These are phyloP conservation scores for Atta colombica DNA, from an alignment of 1,140 invertebrate genomes.

Conservation along the genomic window DNA sequence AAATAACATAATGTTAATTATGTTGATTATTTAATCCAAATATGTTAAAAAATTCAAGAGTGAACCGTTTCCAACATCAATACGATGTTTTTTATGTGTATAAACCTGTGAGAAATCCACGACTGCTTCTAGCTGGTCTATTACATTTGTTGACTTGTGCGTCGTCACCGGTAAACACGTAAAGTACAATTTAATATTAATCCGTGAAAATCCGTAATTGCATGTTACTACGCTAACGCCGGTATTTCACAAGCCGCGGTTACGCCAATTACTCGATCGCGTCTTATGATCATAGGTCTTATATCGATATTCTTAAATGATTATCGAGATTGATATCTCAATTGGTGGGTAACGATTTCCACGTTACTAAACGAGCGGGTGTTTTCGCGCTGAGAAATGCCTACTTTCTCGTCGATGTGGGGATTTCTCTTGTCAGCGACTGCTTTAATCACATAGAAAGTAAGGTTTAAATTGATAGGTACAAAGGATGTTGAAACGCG, in stretches of 20 bases:
- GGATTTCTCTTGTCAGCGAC: slow-evolving; percentile 71
- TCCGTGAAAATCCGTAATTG: slow-evolving; percentile 76
- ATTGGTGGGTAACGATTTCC: slow-evolving; percentile 72
- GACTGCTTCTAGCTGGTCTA: slow-evolving; percentile 4
- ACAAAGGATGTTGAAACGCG: slow-evolving; percentile 64
- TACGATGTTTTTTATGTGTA: too few species aligned
- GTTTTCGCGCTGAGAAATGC: slow-evolving; percentile 64
- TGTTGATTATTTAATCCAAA: too few species aligned
- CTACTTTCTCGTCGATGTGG: slow-evolving; percentile 37
- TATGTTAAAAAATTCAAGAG: too few species aligned
- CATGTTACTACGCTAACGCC: slow-evolving; percentile 61
- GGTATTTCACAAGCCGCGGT: slow-evolving; percentile 54
- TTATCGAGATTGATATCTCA: slow-evolving; percentile 77
- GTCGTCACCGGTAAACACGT: slow-evolving; percentile 26
- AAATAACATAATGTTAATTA: too few species aligned
- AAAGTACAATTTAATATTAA: slow-evolving; percentile 69
- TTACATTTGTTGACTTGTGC: slow-evolving; percentile 27
- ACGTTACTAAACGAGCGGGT: slow-evolving; percentile 55
- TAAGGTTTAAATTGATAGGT: slow-evolving; percentile 44
- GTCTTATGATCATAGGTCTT: slow-evolving; percentile 43
- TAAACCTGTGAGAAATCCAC: slow-evolving; percentile 5
- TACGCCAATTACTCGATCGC: slow-evolving; percentile 46
- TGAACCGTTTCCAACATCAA: too few species aligned
- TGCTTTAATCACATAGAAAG: slow-evolving; percentile 34
- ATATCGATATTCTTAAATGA: slow-evolving; percentile 73